Base-by-base conservation (phyloP, 2,797 vertebrate genomes). In the Anomalospiza imberbis region DNA sequence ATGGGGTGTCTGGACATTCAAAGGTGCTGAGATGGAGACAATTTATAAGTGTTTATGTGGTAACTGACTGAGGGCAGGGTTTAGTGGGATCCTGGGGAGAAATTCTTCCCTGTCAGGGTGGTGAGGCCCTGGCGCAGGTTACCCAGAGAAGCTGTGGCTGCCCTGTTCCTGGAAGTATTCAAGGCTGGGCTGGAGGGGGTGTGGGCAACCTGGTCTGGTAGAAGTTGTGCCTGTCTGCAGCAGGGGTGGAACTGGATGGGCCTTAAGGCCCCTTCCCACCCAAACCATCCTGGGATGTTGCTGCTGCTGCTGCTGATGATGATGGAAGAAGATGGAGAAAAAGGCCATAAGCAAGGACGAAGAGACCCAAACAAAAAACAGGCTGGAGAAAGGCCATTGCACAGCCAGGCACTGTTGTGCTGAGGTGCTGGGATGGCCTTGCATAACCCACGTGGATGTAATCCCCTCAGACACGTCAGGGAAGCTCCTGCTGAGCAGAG, bases 391-490 rank as follows among this genome's bases (percentile, higher is more conserved):
- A 53, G 54, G 31, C 34, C 54, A 40, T 22, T 47, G 47, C 62
- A 28, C 7, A 60, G 34, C 10, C 7, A 13, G 47, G 42, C 62
- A 68, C 26, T 36, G 48, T 8, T 31, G 12, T 42, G 40, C 10
- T 26, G 57, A n/a, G 12, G 19, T 7, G 34, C 15, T 18, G 63
- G 48, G 26, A 54, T 7, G 17, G 45, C 25, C 40, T 34, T 31
- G 29, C 61, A 32, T 0, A 8, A 54, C 45, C n/a, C 38, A 10
- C 1, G 1, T 6, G 20, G 29, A 21, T n/a, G 17, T 9, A 12
- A 58, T 47, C 32, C 42, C 36, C 44, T 26, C 1, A 0, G 29
- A 53, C 42, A 19, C 0, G 0, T 8, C 28, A 24, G 34, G 42
- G 25, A 74, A 82, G 54, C 26, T 82, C 48, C 26, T 36, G 12